Conservation (phyloP, 2,797 vertebrate species). For the Neosilurus mollespiculum region DNA sequence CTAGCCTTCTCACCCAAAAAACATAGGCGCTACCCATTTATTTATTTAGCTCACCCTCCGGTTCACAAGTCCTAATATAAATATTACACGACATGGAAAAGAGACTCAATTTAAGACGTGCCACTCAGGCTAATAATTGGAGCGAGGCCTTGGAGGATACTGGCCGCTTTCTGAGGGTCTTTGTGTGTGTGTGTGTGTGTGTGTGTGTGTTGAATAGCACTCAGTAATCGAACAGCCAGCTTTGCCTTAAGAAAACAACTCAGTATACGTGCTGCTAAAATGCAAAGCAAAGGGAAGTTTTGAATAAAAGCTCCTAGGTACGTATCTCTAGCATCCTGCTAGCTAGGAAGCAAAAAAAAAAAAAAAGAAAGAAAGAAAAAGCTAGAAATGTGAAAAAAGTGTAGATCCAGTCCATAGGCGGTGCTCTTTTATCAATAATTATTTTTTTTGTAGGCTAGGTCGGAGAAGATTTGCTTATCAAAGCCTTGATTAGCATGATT, state of each 20-base stretch:
- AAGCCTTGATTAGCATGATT: background rate
- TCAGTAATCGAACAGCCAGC: conserved; percentile 26
- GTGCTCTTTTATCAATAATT: background rate
- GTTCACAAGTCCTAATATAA: conserved; percentile 72
- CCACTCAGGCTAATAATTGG: conserved; percentile 70
- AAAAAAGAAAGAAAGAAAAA: background rate
- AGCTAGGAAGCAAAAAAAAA: background rate
- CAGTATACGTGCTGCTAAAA: conserved; percentile 27
- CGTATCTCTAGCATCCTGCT: conserved; percentile 67
- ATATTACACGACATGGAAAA: conserved; percentile 68
- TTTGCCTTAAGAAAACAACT: conserved; percentile 39
- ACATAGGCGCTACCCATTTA: conserved; percentile 59
- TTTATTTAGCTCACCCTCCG: conserved; percentile 69
- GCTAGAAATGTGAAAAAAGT: background rate
- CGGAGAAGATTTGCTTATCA: background rate
- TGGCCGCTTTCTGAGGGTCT: conserved; percentile 48
- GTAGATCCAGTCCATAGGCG: background rate
- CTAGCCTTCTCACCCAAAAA: conserved; percentile 12
- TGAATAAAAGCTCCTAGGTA: conserved; percentile 71
- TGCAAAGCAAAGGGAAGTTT: conserved; percentile 48
- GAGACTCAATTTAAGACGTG: conserved; percentile 63
- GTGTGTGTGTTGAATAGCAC: conserved; percentile 39
- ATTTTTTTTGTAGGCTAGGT: too few species aligned
- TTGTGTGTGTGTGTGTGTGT: conserved; percentile 33
- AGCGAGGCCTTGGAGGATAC: conserved; percentile 56